Conservation (phyloP, 1,140 invertebrate species). For the Hetaerina americana region DNA sequence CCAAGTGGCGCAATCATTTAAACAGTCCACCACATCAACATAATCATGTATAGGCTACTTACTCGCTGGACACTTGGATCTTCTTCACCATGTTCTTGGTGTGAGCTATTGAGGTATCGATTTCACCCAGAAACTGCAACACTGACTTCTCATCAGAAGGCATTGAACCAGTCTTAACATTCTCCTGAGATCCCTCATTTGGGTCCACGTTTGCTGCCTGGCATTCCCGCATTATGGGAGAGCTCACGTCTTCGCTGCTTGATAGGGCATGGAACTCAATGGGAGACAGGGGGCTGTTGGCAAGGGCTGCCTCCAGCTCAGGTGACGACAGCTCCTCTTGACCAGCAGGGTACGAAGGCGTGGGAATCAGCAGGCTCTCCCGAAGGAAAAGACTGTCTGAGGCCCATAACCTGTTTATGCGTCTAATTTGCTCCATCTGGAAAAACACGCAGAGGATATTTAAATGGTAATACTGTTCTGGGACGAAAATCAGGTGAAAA, state of each 20-base stretch:
- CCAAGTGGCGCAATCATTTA: too few relatives aligned
- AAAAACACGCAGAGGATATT: too few relatives aligned
- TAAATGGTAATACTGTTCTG: too few relatives aligned
- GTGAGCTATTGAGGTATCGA: slow-evolving; percentile 72
- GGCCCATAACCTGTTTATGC: slow-evolving; percentile 75
- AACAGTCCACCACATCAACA: too few relatives aligned
- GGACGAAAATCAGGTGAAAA: too few relatives aligned
- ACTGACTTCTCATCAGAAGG: slow-evolving; percentile 40
- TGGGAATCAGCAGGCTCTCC: slow-evolving; percentile 66
- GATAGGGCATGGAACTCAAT: not conserved
- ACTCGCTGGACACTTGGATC: slow-evolving; percentile 62
- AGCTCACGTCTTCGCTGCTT: not conserved
- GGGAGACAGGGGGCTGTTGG: slow-evolving; percentile 10
- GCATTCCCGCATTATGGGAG: not conserved
- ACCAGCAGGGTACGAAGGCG: slow-evolving; percentile 28
- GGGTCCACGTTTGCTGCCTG: slow-evolving; percentile 4
- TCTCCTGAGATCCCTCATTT: slow-evolving; percentile 11
- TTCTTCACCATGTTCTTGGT: slow-evolving; percentile 74
- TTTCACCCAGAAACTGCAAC: slow-evolving; percentile 71
- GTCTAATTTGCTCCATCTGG: slow-evolving; percentile 80
- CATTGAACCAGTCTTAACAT: slow-evolving; percentile 9
- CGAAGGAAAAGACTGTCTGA: slow-evolving; percentile 78
- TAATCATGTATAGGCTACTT: slow-evolving; percentile 33
- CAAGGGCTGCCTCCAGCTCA: not conserved
- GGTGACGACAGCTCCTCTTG: not conserved